Conservation (phyloP, 2,888 invertebrate species). For the Heliconius hortense region DNA sequence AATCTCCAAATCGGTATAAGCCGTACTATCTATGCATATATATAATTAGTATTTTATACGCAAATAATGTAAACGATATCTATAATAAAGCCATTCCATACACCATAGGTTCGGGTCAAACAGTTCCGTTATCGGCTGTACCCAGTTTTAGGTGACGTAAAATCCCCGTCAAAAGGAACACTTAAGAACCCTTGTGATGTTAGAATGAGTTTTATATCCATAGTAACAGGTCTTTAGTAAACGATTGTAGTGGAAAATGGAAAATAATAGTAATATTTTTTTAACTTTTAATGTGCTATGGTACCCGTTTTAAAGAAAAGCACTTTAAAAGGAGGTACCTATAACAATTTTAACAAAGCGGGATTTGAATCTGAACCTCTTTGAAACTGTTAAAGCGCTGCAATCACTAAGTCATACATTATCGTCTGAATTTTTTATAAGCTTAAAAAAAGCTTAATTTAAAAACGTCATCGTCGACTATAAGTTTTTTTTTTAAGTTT, state of each 20-base stretch:
- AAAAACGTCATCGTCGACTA: too few relatives aligned
- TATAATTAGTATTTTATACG: conserved; percentile 7
- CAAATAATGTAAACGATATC: conserved; percentile 7
- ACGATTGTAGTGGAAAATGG: not conserved
- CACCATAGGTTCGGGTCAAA: not conserved
- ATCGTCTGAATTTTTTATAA: too few relatives aligned
- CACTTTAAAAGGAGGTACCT: too few relatives aligned
- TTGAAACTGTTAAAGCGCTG: too few relatives aligned
- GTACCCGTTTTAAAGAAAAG: too few relatives aligned
- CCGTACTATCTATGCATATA: too few relatives aligned
- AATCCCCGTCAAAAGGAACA: not conserved
- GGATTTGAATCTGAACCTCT: too few relatives aligned
- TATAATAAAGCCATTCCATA: not conserved
- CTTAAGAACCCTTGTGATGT: not conserved
- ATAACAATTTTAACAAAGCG: too few relatives aligned
- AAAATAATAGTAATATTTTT: not conserved
- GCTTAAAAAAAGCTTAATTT: too few relatives aligned
- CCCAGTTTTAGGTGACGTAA: not conserved
- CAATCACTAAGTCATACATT: too few relatives aligned
- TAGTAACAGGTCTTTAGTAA: not conserved
- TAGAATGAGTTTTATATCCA: not conserved
- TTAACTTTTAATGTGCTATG: too few relatives aligned
- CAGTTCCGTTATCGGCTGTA: not conserved
- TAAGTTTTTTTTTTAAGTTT: too few relatives aligned
- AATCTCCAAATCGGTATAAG: not conserved